phyloP scores from a whole-genome alignment of 2,888 invertebrate species.

The Agrotis puta region DNA sequence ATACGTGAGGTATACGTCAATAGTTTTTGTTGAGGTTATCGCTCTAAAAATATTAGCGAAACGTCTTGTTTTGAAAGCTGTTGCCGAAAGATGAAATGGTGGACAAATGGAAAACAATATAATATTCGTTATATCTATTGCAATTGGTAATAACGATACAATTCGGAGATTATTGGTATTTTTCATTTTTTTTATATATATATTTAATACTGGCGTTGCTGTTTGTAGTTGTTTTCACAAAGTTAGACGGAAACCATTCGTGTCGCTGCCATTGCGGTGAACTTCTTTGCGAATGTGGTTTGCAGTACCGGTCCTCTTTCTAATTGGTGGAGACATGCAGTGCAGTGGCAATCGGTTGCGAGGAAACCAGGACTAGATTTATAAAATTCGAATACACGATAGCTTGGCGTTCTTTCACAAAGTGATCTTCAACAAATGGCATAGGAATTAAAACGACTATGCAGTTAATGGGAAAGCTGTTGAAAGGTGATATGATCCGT shows the following conservation, averaged over 20 bases:
- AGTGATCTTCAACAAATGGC: not conserved
- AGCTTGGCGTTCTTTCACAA: not conserved
- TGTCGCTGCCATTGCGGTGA: no score
- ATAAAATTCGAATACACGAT: not conserved
- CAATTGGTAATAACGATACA: no score
- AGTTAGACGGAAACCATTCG: no score
- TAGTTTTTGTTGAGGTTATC: conserved; percentile 48
- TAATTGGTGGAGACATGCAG: no score
- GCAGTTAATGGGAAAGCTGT: conserved; percentile 4
- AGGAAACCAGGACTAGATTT: no score
- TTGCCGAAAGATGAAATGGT: not conserved
- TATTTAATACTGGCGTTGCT: no score
- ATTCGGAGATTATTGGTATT: no score
- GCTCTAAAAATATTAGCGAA: conserved; percentile 44
- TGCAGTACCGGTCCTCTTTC: no score
- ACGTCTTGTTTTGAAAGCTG: conserved; percentile 16
- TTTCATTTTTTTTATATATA: no score
- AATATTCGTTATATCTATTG: not conserved
- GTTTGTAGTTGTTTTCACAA: no score
- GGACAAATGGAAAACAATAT: not conserved
- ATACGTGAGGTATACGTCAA: conserved; percentile 41
- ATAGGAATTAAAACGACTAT: not conserved
- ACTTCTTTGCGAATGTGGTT: no score
- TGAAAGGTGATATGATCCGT: conserved; percentile 7
- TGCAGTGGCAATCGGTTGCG: no score